Evolutionary conservation across 2,888 invertebrate species (phyloP), one percentile per base, ranked within the genome.

Genomic region (Acanthosoma haemorrhoidale): DNA sequence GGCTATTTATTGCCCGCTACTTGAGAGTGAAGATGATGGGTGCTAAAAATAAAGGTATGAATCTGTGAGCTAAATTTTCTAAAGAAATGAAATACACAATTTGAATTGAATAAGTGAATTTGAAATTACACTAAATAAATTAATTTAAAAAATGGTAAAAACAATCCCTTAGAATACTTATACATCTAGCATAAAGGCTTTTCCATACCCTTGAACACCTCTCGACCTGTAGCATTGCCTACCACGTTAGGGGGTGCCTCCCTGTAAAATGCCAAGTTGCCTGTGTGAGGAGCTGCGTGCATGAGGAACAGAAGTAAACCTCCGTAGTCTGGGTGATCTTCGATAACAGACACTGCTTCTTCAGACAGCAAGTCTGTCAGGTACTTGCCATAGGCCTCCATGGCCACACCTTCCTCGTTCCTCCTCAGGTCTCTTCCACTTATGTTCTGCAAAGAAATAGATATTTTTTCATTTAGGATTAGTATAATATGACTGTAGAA

Each of bases 211-310:
- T 25, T 25, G n/a, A 51, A 16, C 4, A 21, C 4, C 25, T 51
- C 13, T 0, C 51, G 51, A 6, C n/a, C 4, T 1, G 25, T 51
- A 3, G 51, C 51, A 3, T 51, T 51, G 25, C 25, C 25, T 0
- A 11, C 9, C 0, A 36, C 34, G 0, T 32, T 34, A n/a, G 67
- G 67, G 4, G 67, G 67, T 3, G 57, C 8, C 8, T 57, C 51
- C 51, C 92, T 79, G 0, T 84, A 84, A 11, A 88, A 85, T 63
- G 87, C 88, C 0, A 82, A 82, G 76, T 91, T 91, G 5, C 85
- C 89, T 0, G 88, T 84, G 78, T 96, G 96, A 0, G 90, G 87
- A 0, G 94, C 94, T 57, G 88, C 82, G 79, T 94, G 93, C 0
- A 88, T 85, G 57, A 96, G 77, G 80, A 91, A 86, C 73, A 96